Base-by-base conservation (phyloP, 2,797 vertebrate genomes). In the Thamnophis elegans region DNA sequence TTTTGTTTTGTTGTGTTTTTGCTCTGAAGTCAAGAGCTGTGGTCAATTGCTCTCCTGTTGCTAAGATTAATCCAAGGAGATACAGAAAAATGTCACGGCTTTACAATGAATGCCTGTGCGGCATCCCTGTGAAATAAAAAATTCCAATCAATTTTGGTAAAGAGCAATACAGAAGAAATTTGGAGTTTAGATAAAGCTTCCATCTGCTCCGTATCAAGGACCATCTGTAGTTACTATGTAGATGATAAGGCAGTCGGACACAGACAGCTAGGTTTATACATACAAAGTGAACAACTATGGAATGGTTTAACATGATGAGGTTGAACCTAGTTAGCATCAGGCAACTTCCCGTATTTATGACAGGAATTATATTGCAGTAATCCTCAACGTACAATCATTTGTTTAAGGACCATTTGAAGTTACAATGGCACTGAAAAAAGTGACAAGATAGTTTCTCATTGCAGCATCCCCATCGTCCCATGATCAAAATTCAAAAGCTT, bases 11-110 rank as follows among this genome's bases (percentile, higher is more conserved):
- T 73, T 68, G 47, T 6, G 16, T 4, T 47, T 47, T 82, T 91
- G 26, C 16, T 73, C 62, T 87, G 88, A 53, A 42, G 60, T 18
- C 78, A 53, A 53, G 78, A 87, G 88, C 16, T 42, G 28, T 59
- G 78, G 87, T 93, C 90, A 87, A 73, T 92, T 90, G 78, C 90
- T 78, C 42, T 58, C 78, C 60, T 53, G 88, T 55, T 78, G 82
- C 60, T 47, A 18, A 92, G 32, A 91, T 47, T 58, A 89, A 78
- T 86, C 92, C 25, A 42, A 28, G 56, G 68, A 58, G 62, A 88
- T 88, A 85, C 20, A 73, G 42, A 90, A 90, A 90, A 86, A 90
- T 62, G n/a, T 62, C 16, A 92, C 2, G 3, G 60, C 25, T 85
- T 89, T 88, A 85, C 36, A 85, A 7, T 28, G 2, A 47, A 56